Evolutionary conservation across 2,797 vertebrate genomes (phyloP).

Genomic region (Sylvia borin): DNA sequence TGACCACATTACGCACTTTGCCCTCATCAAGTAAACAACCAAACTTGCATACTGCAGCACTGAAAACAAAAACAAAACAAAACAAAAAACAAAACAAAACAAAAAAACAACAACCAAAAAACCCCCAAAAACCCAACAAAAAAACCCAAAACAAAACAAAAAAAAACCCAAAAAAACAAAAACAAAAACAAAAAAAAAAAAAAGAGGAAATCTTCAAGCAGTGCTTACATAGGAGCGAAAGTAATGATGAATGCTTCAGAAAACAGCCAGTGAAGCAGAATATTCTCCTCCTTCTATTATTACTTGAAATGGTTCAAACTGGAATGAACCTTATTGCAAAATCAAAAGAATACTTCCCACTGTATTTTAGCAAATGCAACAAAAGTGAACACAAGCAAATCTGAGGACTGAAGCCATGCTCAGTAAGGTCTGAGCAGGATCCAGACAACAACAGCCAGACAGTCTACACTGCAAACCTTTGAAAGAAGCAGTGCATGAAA

Average conservation of each 20-base stretch:
- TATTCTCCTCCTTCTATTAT: background rate
- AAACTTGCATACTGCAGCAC: background rate
- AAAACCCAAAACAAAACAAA: too few species aligned
- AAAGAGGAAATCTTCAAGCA: background rate
- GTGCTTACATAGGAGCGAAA: background rate
- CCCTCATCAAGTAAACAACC: slow-evolving; percentile 54
- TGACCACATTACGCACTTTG: slow-evolving; percentile 14
- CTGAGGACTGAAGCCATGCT: background rate
- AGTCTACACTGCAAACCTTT: background rate
- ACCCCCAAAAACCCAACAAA: too few species aligned
- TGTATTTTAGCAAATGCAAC: background rate
- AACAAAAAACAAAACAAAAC: background rate
- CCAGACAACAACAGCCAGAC: background rate
- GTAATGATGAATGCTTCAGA: background rate
- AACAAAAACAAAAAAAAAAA: background rate
- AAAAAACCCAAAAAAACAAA: background rate
- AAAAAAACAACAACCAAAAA: too few species aligned
- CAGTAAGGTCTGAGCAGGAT: background rate
- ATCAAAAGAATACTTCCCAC: background rate
- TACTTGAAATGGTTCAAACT: background rate
- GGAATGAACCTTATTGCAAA: background rate
- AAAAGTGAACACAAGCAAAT: background rate
- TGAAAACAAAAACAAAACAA: background rate
- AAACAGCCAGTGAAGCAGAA: background rate
- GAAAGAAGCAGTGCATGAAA: slow-evolving; percentile 56